A percentile compares a stretch with the other conserved stretches of the same genome.
Conservation (phyloP, 2,888 invertebrate species). For the Epiblema foenella region DNA sequence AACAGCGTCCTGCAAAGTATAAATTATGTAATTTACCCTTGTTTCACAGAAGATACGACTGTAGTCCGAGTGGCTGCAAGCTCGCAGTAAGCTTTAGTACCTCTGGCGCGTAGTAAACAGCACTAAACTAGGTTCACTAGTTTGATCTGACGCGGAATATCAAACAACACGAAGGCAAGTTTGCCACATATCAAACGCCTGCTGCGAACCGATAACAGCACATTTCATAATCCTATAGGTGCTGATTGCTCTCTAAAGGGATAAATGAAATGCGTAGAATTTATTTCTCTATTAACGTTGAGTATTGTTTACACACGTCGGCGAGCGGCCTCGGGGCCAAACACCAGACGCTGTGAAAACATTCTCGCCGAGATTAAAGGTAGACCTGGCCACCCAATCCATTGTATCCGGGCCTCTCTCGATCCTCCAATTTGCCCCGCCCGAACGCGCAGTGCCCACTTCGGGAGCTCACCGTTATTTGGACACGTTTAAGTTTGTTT, state of each 20-base stretch:
- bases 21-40: not conserved
- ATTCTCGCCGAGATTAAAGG: conserved; percentile 80
- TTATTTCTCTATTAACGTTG: conserved; percentile 83
- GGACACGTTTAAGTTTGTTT: conserved; percentile 77
- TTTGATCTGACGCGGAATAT: conserved; percentile 58
- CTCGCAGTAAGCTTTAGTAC: conserved; percentile 37
- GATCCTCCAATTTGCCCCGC: conserved; percentile 43
- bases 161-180: conserved; percentile 47
- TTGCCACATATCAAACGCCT: conserved; percentile 57
- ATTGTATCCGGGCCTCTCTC: conserved; percentile 56
- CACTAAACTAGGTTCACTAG: conserved; percentile 44
- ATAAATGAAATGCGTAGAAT: conserved; percentile 78
- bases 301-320: conserved; percentile 79
- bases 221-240: conserved; percentile 66
- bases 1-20: not conserved
- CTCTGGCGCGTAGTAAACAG: conserved; percentile 33
- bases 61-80: conserved; percentile 11
- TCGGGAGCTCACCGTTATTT: conserved; percentile 59
- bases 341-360: conserved; percentile 78
- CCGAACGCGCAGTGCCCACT: conserved; percentile 44
- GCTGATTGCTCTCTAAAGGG: conserved; percentile 77
- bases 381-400: conserved; percentile 66
- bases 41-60: conserved; percentile 7
- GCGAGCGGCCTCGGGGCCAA: conserved; percentile 72
- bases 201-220: conserved; percentile 66